Evolutionary conservation across 2,797 vertebrate genomes (phyloP).

Genomic region (Rhinogobio ventralis): DNA sequence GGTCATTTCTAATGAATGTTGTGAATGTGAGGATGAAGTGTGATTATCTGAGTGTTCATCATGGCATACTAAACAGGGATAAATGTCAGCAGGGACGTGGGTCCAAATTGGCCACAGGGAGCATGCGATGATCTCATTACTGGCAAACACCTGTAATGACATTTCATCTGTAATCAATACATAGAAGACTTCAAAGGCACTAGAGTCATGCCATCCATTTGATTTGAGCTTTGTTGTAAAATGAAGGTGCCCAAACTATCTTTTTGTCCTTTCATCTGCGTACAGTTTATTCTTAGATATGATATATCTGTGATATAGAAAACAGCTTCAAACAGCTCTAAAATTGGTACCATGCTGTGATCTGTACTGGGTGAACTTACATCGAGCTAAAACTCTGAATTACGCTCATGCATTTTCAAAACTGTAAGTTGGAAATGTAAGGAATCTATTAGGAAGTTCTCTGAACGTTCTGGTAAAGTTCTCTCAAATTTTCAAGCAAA

Average conservation of each 20-base stretch:
- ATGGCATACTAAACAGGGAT: constrained; percentile 61
- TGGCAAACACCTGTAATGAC: constrained; percentile 40
- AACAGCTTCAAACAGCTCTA: constrained; percentile 3
- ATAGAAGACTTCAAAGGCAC: constrained; percentile 34
- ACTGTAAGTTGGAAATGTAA: not conserved
- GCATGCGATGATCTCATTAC: constrained; percentile 36
- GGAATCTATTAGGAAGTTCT: not conserved
- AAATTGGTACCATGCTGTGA: constrained; percentile 5
- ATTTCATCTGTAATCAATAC: constrained; percentile 40
- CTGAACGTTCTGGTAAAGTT: not conserved
- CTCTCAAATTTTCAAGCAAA: not conserved
- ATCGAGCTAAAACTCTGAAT: not conserved
- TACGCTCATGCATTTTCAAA: not conserved
- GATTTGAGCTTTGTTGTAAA: constrained; percentile 40
- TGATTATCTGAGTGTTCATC: constrained; percentile 61
- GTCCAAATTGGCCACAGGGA: constrained; percentile 21
- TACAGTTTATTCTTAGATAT: not conserved
- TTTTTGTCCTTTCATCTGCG: constrained; percentile 37
- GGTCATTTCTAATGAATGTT: constrained; percentile 71
- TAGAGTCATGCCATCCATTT: constrained; percentile 7
- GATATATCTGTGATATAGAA: constrained; percentile 3
- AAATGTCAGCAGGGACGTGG: constrained; percentile 49
- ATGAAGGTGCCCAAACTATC: constrained; percentile 21
- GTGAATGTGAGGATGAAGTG: constrained; percentile 58
- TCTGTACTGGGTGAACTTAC: not conserved